Evolutionary conservation across 2,113 vertebrate genomes (phyloP).

Genomic region (Pandion haliaetus): DNA sequence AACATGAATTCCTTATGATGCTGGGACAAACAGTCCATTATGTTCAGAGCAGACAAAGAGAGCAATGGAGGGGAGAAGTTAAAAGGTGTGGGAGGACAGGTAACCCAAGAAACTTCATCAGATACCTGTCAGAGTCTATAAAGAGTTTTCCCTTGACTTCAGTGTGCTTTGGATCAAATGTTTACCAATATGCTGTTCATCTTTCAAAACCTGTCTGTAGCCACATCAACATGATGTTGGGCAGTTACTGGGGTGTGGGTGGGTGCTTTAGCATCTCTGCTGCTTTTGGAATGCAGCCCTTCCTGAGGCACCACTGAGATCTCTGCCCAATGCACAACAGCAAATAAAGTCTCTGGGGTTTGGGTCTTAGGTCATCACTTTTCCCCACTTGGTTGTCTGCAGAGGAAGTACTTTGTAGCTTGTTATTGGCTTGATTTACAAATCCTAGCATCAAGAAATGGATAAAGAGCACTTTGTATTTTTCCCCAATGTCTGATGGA

Average conservation of each 20-base stretch:
- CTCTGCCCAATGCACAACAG: not conserved
- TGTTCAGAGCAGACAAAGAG: not conserved
- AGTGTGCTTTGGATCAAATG: not conserved
- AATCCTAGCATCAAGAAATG: not conserved
- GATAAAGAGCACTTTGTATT: not conserved
- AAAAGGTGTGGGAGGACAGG: not conserved
- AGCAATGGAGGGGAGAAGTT: not conserved
- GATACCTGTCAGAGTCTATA: not conserved
- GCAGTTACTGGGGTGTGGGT: not conserved
- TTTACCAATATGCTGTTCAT: not conserved
- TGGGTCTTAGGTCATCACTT: not conserved
- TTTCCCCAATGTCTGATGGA: not conserved
- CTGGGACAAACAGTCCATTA: not conserved
- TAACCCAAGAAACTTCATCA: not conserved
- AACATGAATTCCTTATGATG: not conserved
- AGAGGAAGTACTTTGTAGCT: not conserved
- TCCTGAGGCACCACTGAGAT: accelerated
- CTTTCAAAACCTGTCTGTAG: not conserved
- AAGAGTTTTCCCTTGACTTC: not conserved
- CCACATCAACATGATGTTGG: accelerated
- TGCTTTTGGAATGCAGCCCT: not conserved
- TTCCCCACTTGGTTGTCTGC: not conserved
- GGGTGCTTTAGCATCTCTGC: not conserved
- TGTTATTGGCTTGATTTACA: not conserved
- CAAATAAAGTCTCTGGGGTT: not conserved